These are phyloP conservation scores for Acrobasis consociella DNA, from an alignment of 2,888 invertebrate species.

Conservation along the genomic window DNA sequence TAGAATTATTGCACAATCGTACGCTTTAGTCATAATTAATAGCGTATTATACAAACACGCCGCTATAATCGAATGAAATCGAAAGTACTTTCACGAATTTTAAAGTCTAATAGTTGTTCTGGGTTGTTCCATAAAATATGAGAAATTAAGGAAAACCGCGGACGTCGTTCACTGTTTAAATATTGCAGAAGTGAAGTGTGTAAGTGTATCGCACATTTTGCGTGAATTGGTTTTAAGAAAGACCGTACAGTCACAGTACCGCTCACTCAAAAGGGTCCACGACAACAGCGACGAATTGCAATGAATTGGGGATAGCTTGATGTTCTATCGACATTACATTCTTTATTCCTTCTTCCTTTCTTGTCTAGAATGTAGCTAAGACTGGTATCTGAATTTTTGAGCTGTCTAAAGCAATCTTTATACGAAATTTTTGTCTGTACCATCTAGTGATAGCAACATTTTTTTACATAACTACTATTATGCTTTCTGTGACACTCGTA, in stretches of 20 bases:
- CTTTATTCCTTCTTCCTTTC: no score
- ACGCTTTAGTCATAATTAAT: not conserved
- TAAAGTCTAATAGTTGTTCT: slow-evolving; percentile 4
- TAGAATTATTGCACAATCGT: slow-evolving; percentile 7
- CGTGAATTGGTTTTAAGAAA: slow-evolving; percentile 11
- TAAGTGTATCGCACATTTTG: slow-evolving; percentile 5
- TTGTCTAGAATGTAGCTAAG: no score
- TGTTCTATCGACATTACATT: no score
- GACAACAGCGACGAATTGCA: slow-evolving; percentile 1
- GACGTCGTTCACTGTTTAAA: not conserved
- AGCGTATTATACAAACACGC: slow-evolving; percentile 9
- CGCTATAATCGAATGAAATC: slow-evolving; percentile 3
- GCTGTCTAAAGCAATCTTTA: no score
- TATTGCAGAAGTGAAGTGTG: slow-evolving; percentile 6
- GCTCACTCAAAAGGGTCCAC: slow-evolving; percentile 11
- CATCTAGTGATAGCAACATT: no score
- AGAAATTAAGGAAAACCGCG: slow-evolving; percentile 7
- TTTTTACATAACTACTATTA: no score
- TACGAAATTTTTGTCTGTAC: no score
- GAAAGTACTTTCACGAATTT: slow-evolving; percentile 18
- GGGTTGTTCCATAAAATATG: not conserved
- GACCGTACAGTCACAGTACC: slow-evolving; percentile 7
- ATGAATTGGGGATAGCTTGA: no score
- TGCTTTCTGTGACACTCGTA: no score
- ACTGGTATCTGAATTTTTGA: no score